Evolutionary conservation across 2,888 invertebrate species (phyloP), one percentile per base, ranked within the genome.

Genomic region (Sesia bembeciformis): DNA sequence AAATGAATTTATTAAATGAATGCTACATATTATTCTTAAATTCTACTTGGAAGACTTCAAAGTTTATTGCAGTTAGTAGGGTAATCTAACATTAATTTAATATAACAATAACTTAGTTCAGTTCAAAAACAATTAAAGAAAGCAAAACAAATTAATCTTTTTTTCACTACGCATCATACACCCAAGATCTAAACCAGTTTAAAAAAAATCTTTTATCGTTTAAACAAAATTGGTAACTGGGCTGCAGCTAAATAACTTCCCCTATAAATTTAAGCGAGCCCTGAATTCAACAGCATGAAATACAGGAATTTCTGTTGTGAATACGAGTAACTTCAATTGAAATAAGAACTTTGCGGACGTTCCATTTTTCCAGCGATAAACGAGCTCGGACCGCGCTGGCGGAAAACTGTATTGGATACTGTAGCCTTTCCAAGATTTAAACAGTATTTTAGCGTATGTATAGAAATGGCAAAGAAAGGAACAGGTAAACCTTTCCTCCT

Each of bases 241-340:
- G 46, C 23, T 23, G 46, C 46, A n/a, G 46, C 74, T 46, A 46
- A 46, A 46, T 46, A 77, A 72, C 72, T 76, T 68, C 60, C 57
- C 60, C 71, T 60, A 75, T 77, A 78, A 76, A 78, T 78, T 68
- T 64, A 54, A 63, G 58, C 54, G 56, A 59, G 56, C 66, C 58
- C 63, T 68, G 69, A 71, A 74, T 66, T 66, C 62, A 62, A 63
- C 70, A 68, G 65, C 65, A 64, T 62, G 65, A 68, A 73, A 68
- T 62, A 66, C 62, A 54, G 66, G 65, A 41, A 56, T 58, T 53
- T 54, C 55, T 53, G 53, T 59, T 67, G 66, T 72, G 72, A 73
- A 75, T 70, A 67, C 65, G 61, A 64, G 65, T 63, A 72, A 75
- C 71, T 76, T 68, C 69, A 66, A 76, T 76, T 76, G 74, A 76